phyloP scores from a whole-genome alignment of 2,113 vertebrate genomes.

The Echinops telfairi region DNA sequence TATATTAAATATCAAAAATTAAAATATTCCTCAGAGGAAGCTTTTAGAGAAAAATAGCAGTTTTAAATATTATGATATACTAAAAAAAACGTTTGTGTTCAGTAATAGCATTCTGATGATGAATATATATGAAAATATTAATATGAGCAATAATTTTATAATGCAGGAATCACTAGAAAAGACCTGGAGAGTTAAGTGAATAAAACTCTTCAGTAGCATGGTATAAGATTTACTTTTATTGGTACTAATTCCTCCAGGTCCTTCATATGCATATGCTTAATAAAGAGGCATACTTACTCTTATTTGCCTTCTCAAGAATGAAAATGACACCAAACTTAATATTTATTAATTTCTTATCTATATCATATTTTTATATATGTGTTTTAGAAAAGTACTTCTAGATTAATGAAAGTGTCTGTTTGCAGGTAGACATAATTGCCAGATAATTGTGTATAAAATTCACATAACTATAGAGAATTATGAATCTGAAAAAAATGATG shows the following conservation, averaged over 20 bases:
- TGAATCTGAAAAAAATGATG: background rate
- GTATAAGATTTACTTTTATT: constrained; percentile 6
- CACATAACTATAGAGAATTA: background rate
- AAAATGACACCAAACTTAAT: background rate
- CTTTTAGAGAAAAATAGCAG: background rate
- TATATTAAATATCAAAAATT: too few relatives aligned
- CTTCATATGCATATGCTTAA: background rate
- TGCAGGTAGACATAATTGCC: background rate
- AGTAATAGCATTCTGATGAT: background rate
- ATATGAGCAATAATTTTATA: background rate
- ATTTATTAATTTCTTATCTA: background rate
- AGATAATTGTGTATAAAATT: background rate
- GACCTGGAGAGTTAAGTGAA: background rate
- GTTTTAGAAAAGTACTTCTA: background rate
- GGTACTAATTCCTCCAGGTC: background rate
- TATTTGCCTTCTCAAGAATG: background rate
- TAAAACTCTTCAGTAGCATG: background rate
- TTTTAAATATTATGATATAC: background rate
- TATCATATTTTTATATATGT: background rate
- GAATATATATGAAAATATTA: constrained; percentile 11
- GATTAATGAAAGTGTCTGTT: background rate
- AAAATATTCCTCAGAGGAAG: background rate
- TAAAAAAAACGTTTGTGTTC: background rate
- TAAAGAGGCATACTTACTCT: background rate
- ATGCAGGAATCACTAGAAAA: background rate